Base-by-base conservation (phyloP, 2,113 vertebrate genomes). In the Phyllostomus discolor region DNA sequence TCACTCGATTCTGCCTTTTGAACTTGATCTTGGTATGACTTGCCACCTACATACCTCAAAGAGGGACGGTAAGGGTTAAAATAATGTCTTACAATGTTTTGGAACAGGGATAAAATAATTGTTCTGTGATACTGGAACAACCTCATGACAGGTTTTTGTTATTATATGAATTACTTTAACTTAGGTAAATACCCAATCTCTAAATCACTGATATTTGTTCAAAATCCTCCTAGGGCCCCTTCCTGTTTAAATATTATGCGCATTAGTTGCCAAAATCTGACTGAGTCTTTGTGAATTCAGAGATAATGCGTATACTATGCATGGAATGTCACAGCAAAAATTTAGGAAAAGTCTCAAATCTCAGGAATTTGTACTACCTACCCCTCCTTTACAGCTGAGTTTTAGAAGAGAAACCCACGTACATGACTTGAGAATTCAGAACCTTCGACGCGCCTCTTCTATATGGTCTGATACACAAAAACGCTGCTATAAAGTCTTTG, bases 401-500 rank as follows among this genome's bases (percentile, higher is more conserved):
- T 70, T 67, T 57, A 85, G 79, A 89, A 88, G 38, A 57, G 83
- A 79, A 89, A 70, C 12, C 88, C 26, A 10, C 64, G 8, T 15
- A 95, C 94, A 57, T 54, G 20, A 84, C 31, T 50, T 87, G 43
- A 87, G 62, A 94, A 94, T 73, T 95, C 48, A 75, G 35, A 89
- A 81, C 64, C 19, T 97, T 66, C 67, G 57, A 19, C 52, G 35
- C 12, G 84, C 33, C 41, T 85, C 85, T 84, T 84, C 72, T n/a
- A 75, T 84, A 24, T 43, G 46, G 35, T 64, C 59, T 85, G 35
- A 67, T 72, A 76, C 76, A 79, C n/a, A 52, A 78, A 84, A 87
- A 83, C 31, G 52, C 96, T 97, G 96, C 96, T 97, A 79, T 79
- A 81, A 95, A 97, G 97, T 88, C 96, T 96, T 97, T 98, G 94